These are phyloP conservation scores for Solenopsis invicta DNA, from an alignment of 1,140 invertebrate species.

Conservation along the genomic window DNA sequence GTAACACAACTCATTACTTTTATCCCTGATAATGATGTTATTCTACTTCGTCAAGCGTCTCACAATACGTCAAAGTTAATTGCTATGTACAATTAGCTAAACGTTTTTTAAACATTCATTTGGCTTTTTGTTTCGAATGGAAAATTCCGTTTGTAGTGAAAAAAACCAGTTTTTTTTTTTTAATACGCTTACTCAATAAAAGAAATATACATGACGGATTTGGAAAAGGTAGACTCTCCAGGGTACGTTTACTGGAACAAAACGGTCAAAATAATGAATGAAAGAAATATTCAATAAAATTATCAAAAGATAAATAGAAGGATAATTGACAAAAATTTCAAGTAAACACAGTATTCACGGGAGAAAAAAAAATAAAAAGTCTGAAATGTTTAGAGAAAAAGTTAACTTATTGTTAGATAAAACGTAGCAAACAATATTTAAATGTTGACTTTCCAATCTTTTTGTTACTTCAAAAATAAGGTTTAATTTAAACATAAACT, in stretches of 20 bases:
- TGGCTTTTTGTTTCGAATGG: not conserved
- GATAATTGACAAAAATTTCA: not conserved
- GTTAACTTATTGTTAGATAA: not conserved
- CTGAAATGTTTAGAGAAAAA: not conserved
- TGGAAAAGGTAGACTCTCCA: not conserved
- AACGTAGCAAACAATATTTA: not conserved
- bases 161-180: slow-evolving; percentile 35
- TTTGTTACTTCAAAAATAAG: not conserved
- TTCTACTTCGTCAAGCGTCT: not conserved
- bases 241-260: not conserved
- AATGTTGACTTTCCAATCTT: not conserved
- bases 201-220: not conserved
- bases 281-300: not conserved
- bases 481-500: not conserved
- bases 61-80: not conserved
- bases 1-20: no score
- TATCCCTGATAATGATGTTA: not conserved
- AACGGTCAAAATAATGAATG: not conserved
- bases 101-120: not conserved
- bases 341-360: not conserved
- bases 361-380: not conserved
- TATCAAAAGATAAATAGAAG: not conserved
- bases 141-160: not conserved
- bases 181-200: not conserved
- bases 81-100: not conserved